Percentiles rank a stretch among this genome's conserved stretches.
These are phyloP conservation scores for Dicentrarchus labrax DNA, from an alignment of 2,113 vertebrate genomes.

Conservation along the genomic window DNA sequence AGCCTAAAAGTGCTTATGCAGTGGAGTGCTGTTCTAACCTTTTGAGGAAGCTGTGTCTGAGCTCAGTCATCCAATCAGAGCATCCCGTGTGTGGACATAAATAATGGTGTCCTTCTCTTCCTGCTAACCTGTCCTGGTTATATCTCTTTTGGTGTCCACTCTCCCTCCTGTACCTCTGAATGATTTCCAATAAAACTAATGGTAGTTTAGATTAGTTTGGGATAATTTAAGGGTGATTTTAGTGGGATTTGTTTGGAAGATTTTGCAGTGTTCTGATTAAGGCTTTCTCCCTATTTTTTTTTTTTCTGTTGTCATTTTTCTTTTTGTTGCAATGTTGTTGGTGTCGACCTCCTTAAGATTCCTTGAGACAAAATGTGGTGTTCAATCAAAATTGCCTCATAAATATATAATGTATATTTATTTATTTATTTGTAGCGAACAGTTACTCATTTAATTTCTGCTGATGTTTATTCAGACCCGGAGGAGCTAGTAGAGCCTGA, in stretches of 20 bases:
- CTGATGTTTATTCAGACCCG: slow-evolving; percentile 65
- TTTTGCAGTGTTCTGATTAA: slow-evolving; percentile 48
- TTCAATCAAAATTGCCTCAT: neutral
- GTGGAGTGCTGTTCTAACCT: slow-evolving; percentile 42
- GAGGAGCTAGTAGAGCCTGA: slow-evolving; percentile 81
- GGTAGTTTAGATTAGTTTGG: slow-evolving; percentile 20
- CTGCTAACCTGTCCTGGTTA: slow-evolving; percentile 61
- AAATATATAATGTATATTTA: neutral
- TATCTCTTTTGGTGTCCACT: slow-evolving; percentile 46
- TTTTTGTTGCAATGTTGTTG: slow-evolving; percentile 24
- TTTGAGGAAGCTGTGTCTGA: slow-evolving; percentile 47
- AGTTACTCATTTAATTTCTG: neutral
- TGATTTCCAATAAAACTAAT: slow-evolving; percentile 44
- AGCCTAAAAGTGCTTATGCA: slow-evolving; percentile 41
- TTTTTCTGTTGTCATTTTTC: slow-evolving; percentile 35
- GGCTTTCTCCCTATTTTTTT: slow-evolving; percentile 42
- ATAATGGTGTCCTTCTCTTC: slow-evolving; percentile 49
- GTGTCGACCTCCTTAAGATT: neutral
- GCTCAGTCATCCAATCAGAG: slow-evolving; percentile 72
- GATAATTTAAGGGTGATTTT: slow-evolving; percentile 28
- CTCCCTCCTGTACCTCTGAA: slow-evolving; percentile 33
- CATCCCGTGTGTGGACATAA: slow-evolving; percentile 45
- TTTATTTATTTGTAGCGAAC: neutral
- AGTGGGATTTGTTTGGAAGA: slow-evolving; percentile 7
- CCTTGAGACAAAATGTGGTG: neutral